Evolutionary conservation across 2,888 invertebrate genomes (phyloP), one percentile per base, ranked within the genome.

Genomic region (Parasteatoda lunata): DNA sequence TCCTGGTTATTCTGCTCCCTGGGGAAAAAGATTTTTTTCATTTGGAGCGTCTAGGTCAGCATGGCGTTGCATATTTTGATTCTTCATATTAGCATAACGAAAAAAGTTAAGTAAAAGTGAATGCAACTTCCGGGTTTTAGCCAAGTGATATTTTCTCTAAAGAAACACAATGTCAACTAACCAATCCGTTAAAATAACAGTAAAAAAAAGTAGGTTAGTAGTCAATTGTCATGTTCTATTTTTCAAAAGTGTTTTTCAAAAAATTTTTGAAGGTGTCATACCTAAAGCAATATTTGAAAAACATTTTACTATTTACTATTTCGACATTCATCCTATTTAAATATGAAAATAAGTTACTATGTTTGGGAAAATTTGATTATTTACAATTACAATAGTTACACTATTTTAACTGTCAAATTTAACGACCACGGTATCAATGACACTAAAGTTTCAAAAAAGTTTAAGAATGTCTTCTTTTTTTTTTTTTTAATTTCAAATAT

Each of bases 41-140:
- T 4, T 59, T 59, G 59, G 59, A 59, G 59, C 59, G 59, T 59
- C 59, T 59, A 59, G 59, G 59, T 59, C 59, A 59, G n/a, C n/a
- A 59, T 59, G n/a, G n/a, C 11, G 59, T 59, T 59, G 8, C n/a
- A 59, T 59, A 9, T 5, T 59, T 13, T n/a, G 59, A 59, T 59
- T 13, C 9, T 4, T 59, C 59, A 13, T 59, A 59, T 59, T 59
- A 59, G n/a, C 59, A 59, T 59, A 59, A 8, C 59, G 5, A 30
- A 30, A 30, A 30, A 30, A 30, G 30, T 30, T 7, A 8, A 59
- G 59, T 7, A n/a, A 8, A 59, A 59, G n/a, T 13, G 59, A 59
- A 30, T 30, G 30, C 30, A 1, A 59, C 59, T 59, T 59, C 59
- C 59, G 59, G 59, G 59, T 59, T 59, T 59, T 4, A n/a, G n/a